Conservation (phyloP, 2,113 vertebrate genomes). For the Ciconia stormi region DNA sequence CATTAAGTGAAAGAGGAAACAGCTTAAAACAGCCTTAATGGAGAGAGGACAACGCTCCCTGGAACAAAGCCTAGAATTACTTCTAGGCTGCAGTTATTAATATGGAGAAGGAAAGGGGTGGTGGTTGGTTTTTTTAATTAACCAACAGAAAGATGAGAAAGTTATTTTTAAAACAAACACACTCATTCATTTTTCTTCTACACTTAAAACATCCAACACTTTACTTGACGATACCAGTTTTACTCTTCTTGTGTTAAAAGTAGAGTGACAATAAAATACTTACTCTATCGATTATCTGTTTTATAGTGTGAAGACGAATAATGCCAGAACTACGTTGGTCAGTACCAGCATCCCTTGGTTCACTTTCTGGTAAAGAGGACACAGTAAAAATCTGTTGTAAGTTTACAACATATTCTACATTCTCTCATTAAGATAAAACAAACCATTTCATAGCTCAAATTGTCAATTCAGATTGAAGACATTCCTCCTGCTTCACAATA, state of each 20-base stretch:
- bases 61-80: background rate
- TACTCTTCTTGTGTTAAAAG: background rate
- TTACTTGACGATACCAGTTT: background rate
- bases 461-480: background rate
- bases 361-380: slow-evolving; percentile 83
- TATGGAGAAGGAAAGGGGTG: background rate
- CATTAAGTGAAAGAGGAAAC: background rate
- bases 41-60: background rate
- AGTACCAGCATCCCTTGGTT: slow-evolving; percentile 94
- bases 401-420: background rate
- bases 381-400: background rate
- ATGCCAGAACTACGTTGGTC: slow-evolving; percentile 96
- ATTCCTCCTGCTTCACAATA: background rate
- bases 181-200: background rate
- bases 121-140: background rate
- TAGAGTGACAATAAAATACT: slow-evolving; percentile 41
- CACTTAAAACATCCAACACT: background rate
- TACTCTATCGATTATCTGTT: slow-evolving; percentile 97
- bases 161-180: background rate
- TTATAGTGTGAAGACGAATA: slow-evolving; percentile 98
- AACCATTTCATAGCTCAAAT: background rate
- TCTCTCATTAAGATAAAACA: background rate
- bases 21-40: background rate
- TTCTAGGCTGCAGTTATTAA: background rate
- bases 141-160: background rate